Evolutionary conservation across 2,113 vertebrate genomes (phyloP), one percentile per base, ranked within the genome.

Genomic region (Bungarus multicinctus): DNA sequence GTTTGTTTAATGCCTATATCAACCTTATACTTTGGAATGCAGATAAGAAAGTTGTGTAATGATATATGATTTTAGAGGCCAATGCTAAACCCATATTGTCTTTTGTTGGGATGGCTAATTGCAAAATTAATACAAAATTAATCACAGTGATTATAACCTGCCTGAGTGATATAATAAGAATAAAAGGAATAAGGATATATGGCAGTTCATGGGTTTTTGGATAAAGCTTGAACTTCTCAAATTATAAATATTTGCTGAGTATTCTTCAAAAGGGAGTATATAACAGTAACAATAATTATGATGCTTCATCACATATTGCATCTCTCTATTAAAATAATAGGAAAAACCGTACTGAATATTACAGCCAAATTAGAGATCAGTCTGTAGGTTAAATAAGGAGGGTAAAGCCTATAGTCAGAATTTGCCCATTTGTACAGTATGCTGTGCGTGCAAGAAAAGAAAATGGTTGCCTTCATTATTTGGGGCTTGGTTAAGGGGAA

Each of bases 1-100:
- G 69, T 91, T 93, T 93, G 81, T 91, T 93, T 93, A 94, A 93
- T 53, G 22, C 9, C 39, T 93, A 22, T 5, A 81, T 45, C 4
- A 91, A 22, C 39, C 90, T 91, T 0, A 87, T 34, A 12, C 58
- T 89, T 53, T 53, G 45, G 58, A 53, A 69, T 69, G 14, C 60
- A 92, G 52, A 47, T 88, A 53, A 3, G 18, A 27, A 60, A 10
- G 53, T 18, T n/a, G 3, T 88, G 27, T 87, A 92, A 53, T 64
- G 60, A 14, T 53, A 34, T 27, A 34, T 8, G 53, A 9, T 69
- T 23, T 92, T 92, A 20, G 16, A 69, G 47, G 6, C 7, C 47
- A 4, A 20, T 34, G 20, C 25, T 8, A 88, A 88, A 69, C 20
- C n/a, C 50, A 0, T 47, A 12, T 60, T 45, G 16, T 12, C 30